These are phyloP conservation scores for Cyclophora punctaria DNA, from an alignment of 2,888 invertebrate genomes.

Conservation along the genomic window DNA sequence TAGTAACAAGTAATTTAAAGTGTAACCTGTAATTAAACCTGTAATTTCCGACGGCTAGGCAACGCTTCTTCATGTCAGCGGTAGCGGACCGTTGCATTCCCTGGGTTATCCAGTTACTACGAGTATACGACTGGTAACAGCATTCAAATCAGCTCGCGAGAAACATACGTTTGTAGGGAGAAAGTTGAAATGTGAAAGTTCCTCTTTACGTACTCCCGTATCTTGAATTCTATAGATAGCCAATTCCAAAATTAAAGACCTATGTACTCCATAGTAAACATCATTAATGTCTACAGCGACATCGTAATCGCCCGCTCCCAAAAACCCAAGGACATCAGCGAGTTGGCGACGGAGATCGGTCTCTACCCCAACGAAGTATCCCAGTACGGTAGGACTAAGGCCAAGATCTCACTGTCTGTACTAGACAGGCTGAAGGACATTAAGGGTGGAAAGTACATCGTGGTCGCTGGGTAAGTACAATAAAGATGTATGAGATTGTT, in stretches of 20 bases:
- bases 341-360: slow-evolving; percentile 89
- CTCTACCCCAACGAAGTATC: slow-evolving; percentile 87
- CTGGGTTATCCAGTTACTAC: too few relatives aligned
- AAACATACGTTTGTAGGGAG: too few relatives aligned
- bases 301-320: slow-evolving; percentile 92
- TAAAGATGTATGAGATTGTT: background rate
- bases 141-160: too few relatives aligned
- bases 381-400: slow-evolving; percentile 94
- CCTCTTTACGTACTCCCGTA: too few relatives aligned
- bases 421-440: slow-evolving; percentile 82
- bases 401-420: slow-evolving; percentile 90
- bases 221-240: too few relatives aligned
- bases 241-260: too few relatives aligned
- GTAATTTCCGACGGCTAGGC: background rate
- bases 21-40: too few relatives aligned
- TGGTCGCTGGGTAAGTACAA: slow-evolving; percentile 90
- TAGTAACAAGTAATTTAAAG: background rate
- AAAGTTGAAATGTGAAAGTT: too few relatives aligned
- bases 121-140: too few relatives aligned
- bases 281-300: slow-evolving; percentile 75
- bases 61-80: too few relatives aligned
- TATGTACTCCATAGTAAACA: too few relatives aligned
- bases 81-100: too few relatives aligned
- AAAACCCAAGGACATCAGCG: slow-evolving; percentile 86
- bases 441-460: slow-evolving; percentile 91